Percentiles rank a stretch among this genome's conserved stretches.
Evolutionary conservation across 2,888 invertebrate species (phyloP).

Genomic region (Drosophila aldrichi): DNA sequence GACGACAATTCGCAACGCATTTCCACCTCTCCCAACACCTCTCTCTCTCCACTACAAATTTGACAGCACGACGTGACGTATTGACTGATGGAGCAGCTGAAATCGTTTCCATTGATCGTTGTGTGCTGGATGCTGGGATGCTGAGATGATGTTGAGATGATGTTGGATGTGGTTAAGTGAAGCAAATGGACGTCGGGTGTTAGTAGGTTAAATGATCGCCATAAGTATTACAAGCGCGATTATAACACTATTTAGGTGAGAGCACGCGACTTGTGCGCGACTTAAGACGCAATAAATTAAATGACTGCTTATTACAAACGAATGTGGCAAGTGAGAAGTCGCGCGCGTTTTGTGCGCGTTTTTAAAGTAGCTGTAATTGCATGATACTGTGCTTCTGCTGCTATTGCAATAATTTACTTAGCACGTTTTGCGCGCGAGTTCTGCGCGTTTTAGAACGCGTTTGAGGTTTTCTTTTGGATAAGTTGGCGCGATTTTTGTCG

Average conservation of each 20-base stretch:
- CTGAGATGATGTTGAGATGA: neutral
- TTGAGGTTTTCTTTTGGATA: no score
- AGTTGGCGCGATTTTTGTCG: no score
- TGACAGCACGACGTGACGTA: constrained; percentile 42
- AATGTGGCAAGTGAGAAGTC: neutral
- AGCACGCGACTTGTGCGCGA: constrained; percentile 36
- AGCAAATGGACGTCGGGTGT: constrained; percentile 48
- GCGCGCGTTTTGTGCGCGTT: constrained; percentile 6
- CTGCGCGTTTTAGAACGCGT: neutral
- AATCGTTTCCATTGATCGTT: constrained; percentile 45
- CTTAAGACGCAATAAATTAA: constrained; percentile 3
- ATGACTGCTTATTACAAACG: neutral
- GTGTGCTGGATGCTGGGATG: neutral
- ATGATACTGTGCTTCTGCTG: neutral
- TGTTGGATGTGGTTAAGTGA: constrained; percentile 29
- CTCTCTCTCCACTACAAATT: constrained; percentile 8
- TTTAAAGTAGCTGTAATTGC: neutral
- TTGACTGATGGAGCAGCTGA: constrained; percentile 44
- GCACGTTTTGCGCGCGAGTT: neutral
- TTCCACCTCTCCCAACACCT: constrained; percentile 21
- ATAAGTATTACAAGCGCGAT: constrained; percentile 47
- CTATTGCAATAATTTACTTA: neutral
- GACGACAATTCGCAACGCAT: constrained; percentile 64
- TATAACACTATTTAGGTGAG: constrained; percentile 21
- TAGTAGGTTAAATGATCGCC: constrained; percentile 70